Evolutionary conservation across 2,113 vertebrate species (phyloP), one percentile per base, ranked within the genome.

Genomic region (Oreamnos americanus): DNA sequence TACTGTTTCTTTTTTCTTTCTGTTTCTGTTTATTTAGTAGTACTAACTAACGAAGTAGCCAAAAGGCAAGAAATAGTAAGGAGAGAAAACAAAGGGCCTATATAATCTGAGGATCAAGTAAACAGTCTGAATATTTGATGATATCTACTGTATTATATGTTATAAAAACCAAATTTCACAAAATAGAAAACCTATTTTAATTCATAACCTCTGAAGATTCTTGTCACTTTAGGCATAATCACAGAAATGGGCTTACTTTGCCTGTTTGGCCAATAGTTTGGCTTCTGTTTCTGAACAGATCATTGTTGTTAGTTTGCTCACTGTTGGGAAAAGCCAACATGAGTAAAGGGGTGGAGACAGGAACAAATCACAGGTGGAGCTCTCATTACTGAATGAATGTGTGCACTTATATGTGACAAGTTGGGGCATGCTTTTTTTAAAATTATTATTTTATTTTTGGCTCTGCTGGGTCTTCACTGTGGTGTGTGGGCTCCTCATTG

Each of bases 211-310:
- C 11, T 47, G 83, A 23, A 78, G 23, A 60, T 81, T 95, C 25
- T 21, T 39, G 0, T 90, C 92, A 87, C n/a, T 57, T 96, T 23
- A 49, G 53, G 25, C 30, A 2, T 83, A 71, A 57, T 76, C 30
- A n/a, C 47, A 90, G 58, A 88, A 74, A 43, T 64, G 55, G 23
- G 11, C 33, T 81, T 76, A 33, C 36, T 94, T 94, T 81, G 88
- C 28, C 76, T 45, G 4, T 89, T 28, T 67, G 39, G 30, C 58
- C 58, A 96, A 58, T 2, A 78, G 45, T 58, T 89, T 92, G 83
- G 43, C 47, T 94, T 96, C 55, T 96, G 49, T 93, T 97, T 93
- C 47, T 95, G 71, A 96, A 82, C n/a, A 86, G 81, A 17, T 94
- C 30, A n/a, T 36, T 85, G 39, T 78, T 87, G 2, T 92, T 60